Conservation (phyloP, 2,797 vertebrate species). For the Rhinatrema bivittatum region DNA sequence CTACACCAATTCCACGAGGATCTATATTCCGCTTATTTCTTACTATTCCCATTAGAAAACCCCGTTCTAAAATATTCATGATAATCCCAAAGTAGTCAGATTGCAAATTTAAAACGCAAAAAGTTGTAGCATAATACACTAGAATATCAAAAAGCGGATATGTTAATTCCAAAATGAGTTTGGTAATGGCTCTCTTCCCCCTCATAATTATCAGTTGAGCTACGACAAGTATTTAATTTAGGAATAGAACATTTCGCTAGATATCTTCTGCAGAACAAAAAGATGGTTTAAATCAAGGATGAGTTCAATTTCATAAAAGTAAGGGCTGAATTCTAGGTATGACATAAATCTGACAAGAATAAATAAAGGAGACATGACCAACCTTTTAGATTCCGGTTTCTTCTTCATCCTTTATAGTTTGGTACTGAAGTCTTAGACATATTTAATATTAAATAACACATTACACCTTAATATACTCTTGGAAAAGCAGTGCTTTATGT, state of each 20-base stretch:
- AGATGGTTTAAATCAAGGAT: background rate
- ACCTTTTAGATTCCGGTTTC: background rate
- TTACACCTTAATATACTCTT: background rate
- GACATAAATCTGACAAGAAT: background rate
- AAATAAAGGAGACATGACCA: background rate
- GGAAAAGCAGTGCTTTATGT: too few species aligned
- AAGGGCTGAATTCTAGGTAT: too few species aligned
- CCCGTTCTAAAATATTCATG: too few species aligned
- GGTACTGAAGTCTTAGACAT: background rate
- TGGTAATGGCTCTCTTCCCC: background rate
- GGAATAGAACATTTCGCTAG: background rate
- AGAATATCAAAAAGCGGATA: too few species aligned
- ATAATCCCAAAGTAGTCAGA: too few species aligned
- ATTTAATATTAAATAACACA: too few species aligned
- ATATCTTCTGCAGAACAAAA: background rate
- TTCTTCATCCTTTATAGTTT: background rate
- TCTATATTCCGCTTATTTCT: too few species aligned
- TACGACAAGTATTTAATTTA: background rate
- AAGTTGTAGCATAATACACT: too few species aligned
- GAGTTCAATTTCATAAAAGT: background rate
- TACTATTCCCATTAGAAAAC: too few species aligned
- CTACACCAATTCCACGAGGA: too few species aligned
- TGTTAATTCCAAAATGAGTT: too few species aligned
- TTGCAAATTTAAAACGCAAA: too few species aligned
- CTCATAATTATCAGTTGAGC: background rate